A percentile compares a stretch with the other conserved stretches of the same genome.
phyloP scores from a whole-genome alignment of 2,797 vertebrate genomes.

The Cichlasoma orientale region DNA sequence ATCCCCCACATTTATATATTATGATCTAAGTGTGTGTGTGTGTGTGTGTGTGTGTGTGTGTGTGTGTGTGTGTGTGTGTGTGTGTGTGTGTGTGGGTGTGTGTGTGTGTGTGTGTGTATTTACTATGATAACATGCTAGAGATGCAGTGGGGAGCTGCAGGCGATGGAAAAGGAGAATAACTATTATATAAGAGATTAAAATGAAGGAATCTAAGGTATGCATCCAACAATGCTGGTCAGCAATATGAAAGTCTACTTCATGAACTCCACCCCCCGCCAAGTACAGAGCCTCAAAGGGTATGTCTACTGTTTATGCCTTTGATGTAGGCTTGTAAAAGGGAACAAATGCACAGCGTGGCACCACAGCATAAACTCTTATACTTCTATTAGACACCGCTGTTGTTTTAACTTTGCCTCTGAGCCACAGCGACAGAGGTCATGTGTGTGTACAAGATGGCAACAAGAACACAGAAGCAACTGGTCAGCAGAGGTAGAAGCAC shows the following conservation, averaged over 20 bases:
- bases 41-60: slow-evolving; percentile 19
- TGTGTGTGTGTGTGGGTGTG: slow-evolving; percentile 23
- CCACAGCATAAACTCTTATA: slow-evolving; percentile 24
- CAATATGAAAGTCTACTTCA: slow-evolving; percentile 63
- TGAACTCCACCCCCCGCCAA: slow-evolving; percentile 31
- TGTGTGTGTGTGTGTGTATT: slow-evolving; percentile 35
- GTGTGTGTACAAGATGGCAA: neutral
- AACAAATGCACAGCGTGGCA: slow-evolving; percentile 47
- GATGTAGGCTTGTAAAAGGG: slow-evolving; percentile 60
- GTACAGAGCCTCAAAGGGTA: slow-evolving; percentile 45
- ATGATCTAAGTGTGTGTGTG: slow-evolving; percentile 35
- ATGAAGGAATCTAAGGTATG: slow-evolving; percentile 78
- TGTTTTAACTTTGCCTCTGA: slow-evolving; percentile 50
- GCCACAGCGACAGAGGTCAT: slow-evolving; percentile 31
- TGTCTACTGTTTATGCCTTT: slow-evolving; percentile 58
- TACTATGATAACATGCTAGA: slow-evolving; percentile 58
- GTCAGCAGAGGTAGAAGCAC: neutral
- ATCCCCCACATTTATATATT: slow-evolving; percentile 32
- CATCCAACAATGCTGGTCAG: slow-evolving; percentile 61
- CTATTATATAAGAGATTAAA: slow-evolving; percentile 82
- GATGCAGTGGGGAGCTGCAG: slow-evolving; percentile 45
- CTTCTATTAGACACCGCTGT: slow-evolving; percentile 30
- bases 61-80: slow-evolving; percentile 24
- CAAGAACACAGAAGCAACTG: neutral
- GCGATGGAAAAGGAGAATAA: slow-evolving; percentile 70